These are phyloP conservation scores for Aphrocallistes beatrix DNA, from an alignment of 37 sponge, comb jelly and placozoan genomes.

Conservation along the genomic window DNA sequence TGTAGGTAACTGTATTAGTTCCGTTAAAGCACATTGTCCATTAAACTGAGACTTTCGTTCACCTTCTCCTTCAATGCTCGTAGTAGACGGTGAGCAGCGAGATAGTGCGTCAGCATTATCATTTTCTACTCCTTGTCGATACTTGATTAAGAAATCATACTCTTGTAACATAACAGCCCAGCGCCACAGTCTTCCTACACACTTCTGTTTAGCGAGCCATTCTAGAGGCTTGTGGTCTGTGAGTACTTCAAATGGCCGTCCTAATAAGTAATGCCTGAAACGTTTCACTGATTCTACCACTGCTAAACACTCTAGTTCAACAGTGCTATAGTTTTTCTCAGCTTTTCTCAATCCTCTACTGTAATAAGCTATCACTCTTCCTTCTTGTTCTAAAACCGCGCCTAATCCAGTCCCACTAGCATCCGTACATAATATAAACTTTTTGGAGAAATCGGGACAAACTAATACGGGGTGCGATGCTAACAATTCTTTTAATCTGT, in stretches of 20 bases:
- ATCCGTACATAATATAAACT: slow-evolving; percentile 22
- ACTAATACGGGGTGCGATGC: slow-evolving; percentile 22
- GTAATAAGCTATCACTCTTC: too few species aligned
- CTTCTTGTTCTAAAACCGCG: too few species aligned
- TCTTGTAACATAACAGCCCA: slow-evolving; percentile 37
- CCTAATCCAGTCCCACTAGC: too few species aligned
- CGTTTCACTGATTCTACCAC: too few species aligned
- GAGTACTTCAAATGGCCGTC: too few species aligned
- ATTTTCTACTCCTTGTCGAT: slow-evolving; percentile 28
- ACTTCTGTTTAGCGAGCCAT: too few species aligned
- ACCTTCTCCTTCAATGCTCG: not conserved
- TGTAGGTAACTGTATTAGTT: not conserved
- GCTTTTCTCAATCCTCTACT: too few species aligned
- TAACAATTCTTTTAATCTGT: too few species aligned
- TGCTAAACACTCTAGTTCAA: too few species aligned
- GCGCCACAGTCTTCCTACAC: slow-evolving; percentile 29
- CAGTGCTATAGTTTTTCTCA: too few species aligned
- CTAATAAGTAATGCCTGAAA: too few species aligned
- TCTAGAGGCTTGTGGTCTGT: too few species aligned
- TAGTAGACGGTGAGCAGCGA: not conserved
- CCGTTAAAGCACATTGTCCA: not conserved
- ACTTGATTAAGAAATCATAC: slow-evolving; percentile 27
- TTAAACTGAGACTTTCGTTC: not conserved
- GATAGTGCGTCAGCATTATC: slow-evolving; percentile 45
- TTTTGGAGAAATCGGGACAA: slow-evolving; percentile 23